Evolutionary conservation across 2,797 vertebrate species (phyloP), one percentile per base, ranked within the genome.

Genomic region (Amblyopsis hoosieri): DNA sequence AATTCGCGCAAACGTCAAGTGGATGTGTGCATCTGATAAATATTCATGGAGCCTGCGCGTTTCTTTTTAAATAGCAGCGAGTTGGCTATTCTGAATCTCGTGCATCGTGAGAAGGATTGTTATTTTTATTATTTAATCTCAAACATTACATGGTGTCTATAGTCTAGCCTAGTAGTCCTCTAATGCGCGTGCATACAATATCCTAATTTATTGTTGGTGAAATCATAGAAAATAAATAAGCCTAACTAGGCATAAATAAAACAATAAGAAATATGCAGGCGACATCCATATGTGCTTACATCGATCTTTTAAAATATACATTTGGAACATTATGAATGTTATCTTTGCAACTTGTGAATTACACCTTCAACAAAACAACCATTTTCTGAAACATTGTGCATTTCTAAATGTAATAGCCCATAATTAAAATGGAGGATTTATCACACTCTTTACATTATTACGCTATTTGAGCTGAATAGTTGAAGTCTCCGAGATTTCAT

Each of bases 21-120:
- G 83, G 83, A 78, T 81, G 82, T 82, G 87, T 86, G 81, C 82
- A 71, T 66, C 46, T 81, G 12, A 88, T 90, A 87, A 73, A 89
- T 88, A 90, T 89, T 87, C 80, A 88, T 87, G 81, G 80, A 60
- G 81, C 83, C 75, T 86, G 83, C 76, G 78, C 85, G 61, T 74
- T 79, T 62, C 61, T 53, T 45, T 29, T 29, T 29, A 29, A 29
- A 57, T 50, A 78, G 83, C 72, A 70, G 75, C 72, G 62, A 74
- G 79, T 78, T 73, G 83, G 84, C 85, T 82, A 78, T 82, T 79
- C 87, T 54, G 69, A 75, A 80, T 72, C 74, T 80, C 62, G 6
- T 6, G 23, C 69, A 61, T 69, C 69, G 79, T 82, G 86, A 87
- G 85, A 80, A 84, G 83, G 84, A 80, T 74, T 81, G 76, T 71